Evolutionary conservation across 2,797 vertebrate genomes (phyloP).

Genomic region (Glyptemys insculpta): DNA sequence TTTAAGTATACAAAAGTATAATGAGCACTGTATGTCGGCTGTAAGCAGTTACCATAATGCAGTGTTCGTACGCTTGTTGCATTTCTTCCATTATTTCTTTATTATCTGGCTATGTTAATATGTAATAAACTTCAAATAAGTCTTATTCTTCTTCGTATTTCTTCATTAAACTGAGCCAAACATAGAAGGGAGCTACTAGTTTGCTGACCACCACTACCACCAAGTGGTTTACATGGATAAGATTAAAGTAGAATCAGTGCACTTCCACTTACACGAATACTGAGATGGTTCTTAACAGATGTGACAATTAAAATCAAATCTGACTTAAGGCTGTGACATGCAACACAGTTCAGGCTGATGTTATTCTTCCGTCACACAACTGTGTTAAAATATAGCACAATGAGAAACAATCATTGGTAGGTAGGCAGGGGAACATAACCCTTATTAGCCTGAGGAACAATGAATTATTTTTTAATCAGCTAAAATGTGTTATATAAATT

Average conservation of each 20-base stretch:
- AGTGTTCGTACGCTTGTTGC: not conserved
- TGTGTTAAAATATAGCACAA: not conserved
- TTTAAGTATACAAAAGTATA: not conserved
- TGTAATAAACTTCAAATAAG: not conserved
- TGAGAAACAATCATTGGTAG: not conserved
- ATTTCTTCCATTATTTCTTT: not conserved
- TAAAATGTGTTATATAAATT: not conserved
- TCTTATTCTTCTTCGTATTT: not conserved
- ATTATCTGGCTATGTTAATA: rapidly evolving
- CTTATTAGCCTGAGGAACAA: not conserved
- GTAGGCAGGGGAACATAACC: not conserved
- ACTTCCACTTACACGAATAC: not conserved
- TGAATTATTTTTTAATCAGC: not conserved
- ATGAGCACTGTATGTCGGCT: not conserved
- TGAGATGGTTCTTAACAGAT: not conserved
- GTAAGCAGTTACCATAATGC: not conserved
- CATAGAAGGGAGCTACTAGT: not conserved
- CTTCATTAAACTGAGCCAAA: not conserved
- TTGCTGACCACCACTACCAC: constrained; percentile 53
- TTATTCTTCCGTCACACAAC: not conserved
- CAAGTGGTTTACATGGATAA: constrained; percentile 41
- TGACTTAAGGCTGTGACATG: not conserved
- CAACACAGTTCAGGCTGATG: not conserved
- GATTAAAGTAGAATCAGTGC: not conserved
- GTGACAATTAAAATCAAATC: not conserved